Base-by-base conservation (phyloP, 2,113 vertebrate genomes). In the Vidua chalybeata region DNA sequence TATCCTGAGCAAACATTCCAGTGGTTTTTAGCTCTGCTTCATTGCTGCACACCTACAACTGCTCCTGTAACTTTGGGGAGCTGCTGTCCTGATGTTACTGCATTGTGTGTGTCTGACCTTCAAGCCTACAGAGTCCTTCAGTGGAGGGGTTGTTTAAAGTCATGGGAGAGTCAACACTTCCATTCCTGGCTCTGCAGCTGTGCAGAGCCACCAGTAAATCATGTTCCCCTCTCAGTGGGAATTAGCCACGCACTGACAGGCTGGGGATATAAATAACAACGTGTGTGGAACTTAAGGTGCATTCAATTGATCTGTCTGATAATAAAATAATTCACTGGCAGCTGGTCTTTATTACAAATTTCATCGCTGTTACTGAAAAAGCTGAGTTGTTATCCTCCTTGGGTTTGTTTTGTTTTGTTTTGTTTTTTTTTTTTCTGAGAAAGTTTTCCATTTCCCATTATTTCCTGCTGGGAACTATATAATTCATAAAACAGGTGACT, bases 251-350 rank as follows among this genome's bases (percentile, higher is more conserved):
- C 66, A 18, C 46, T 58, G 64, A 74, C 63, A 87, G 89, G 69
- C 62, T 72, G 49, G 37, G 77, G 59, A 61, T 62, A 77, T 23
- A 78, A 92, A 76, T 80, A 91, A 63, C 72, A 52, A 21, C 3
- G 11, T 51, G 28, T 37, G 33, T 82, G 69, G 58, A 63, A 75
- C 2, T 10, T 33, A 35, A 85, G 82, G 62, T 84, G 45, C 35
- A 37, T 63, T 94, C 82, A 75, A 2, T 24, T 54, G n/a, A 58
- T 89, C 61, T 41, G 23, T 33, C 59, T 74, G 49, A 31, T 76
- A 81, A 89, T 56, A 41, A 66, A 92, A 88, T n/a, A 82, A 84
- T 56, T 79, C 37, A 18, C 67, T 51, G 74, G 35, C 82, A 83
- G 54, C 37, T 7, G 9, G 21, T 37, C 26, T 89, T 33, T 31